A percentile compares a stretch with the other conserved stretches of the same genome.
Conservation (phyloP, 2,113 vertebrate species). For the Danionella cerebrum region DNA sequence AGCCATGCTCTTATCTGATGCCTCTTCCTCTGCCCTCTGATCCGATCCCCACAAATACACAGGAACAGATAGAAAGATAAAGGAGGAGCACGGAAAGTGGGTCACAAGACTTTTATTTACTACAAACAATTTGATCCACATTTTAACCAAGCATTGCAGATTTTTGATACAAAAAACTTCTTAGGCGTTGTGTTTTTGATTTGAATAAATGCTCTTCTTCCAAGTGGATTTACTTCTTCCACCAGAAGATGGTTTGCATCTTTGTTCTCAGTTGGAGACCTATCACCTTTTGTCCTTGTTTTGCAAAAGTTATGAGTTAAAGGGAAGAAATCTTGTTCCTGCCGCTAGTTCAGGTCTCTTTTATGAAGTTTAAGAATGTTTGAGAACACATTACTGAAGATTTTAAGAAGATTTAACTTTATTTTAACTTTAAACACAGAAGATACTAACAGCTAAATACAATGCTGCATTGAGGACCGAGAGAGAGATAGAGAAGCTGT, state of each 20-base stretch:
- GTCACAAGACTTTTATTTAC: background rate
- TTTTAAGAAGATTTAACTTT: too few relatives aligned
- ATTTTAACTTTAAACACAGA: too few relatives aligned
- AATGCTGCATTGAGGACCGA: too few relatives aligned
- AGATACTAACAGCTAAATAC: too few relatives aligned
- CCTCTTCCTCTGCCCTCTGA: background rate
- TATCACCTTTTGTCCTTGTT: background rate
- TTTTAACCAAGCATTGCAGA: background rate
- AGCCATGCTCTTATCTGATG: conserved; percentile 27
- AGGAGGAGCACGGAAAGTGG: background rate
- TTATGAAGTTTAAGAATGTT: too few relatives aligned
- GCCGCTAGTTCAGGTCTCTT: too few relatives aligned
- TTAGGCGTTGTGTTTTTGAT: background rate
- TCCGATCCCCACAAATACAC: background rate
- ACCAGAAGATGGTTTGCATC: background rate
- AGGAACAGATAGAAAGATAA: conserved; percentile 8
- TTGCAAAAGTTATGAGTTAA: background rate
- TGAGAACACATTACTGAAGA: too few relatives aligned
- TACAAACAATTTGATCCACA: background rate
- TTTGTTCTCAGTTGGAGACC: background rate
- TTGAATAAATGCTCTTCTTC: background rate
- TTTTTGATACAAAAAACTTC: background rate
- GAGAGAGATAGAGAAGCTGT: too few relatives aligned
- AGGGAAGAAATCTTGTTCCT: background rate
- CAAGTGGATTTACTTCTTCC: background rate